phyloP scores from a whole-genome alignment of 1,140 invertebrate genomes.

The Drosophila arawakana region DNA sequence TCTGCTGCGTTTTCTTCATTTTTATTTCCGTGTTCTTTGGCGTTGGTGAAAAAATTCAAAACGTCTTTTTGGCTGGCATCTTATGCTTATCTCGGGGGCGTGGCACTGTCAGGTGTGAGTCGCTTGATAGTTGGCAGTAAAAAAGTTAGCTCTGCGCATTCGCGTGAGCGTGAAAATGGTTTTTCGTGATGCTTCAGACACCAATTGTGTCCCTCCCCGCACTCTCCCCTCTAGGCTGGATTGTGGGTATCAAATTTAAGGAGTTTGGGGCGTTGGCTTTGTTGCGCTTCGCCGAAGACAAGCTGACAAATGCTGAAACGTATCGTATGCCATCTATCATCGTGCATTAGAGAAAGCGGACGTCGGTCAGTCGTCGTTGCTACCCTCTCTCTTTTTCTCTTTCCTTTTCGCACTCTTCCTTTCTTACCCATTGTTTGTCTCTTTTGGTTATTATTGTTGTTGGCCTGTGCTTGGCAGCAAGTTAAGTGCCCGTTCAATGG shows the following conservation, averaged over 20 bases:
- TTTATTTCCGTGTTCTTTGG: conserved; percentile 6
- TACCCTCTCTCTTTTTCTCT: no score
- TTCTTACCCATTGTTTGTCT: background rate
- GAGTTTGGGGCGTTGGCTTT: conserved; percentile 69
- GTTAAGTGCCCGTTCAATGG: conserved; percentile 81
- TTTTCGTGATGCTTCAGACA: conserved; percentile 60
- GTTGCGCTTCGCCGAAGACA: conserved; percentile 79
- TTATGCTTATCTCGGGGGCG: conserved; percentile 68
- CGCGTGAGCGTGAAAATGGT: conserved; percentile 81
- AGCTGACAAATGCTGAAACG: conserved; percentile 82
- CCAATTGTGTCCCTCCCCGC: background rate
- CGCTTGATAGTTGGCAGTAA: conserved; percentile 75
- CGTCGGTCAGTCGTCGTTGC: conserved; percentile 36
- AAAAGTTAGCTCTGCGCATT: conserved; percentile 70
- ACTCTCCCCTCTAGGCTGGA: background rate
- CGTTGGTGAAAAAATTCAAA: conserved; percentile 51
- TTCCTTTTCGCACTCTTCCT: no score
- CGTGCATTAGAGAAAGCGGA: conserved; percentile 70
- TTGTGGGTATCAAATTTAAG: background rate
- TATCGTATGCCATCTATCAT: conserved; percentile 83
- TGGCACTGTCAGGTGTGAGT: conserved; percentile 65
- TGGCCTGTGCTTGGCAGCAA: conserved; percentile 62
- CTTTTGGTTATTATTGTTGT: conserved; percentile 20
- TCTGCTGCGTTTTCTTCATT: background rate
- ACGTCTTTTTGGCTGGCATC: conserved; percentile 53